Evolutionary conservation across 2,888 invertebrate species (phyloP), one percentile per base, ranked within the genome.

Genomic region (Calameuta idolon): DNA sequence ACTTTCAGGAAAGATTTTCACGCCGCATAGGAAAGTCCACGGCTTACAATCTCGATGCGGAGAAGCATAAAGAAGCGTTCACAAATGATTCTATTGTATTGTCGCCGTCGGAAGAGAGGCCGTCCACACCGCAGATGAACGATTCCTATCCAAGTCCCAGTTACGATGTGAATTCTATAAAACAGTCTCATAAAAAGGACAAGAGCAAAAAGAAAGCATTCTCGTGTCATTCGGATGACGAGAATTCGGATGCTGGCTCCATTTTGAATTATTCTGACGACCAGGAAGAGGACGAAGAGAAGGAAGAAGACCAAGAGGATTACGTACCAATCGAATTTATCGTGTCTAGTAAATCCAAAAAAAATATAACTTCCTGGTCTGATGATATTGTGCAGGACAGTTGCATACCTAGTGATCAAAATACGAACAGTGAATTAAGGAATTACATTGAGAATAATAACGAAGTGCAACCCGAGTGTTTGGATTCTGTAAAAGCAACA

Each of bases 211-310:
- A 79, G 23, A 82, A 82, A 69, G 74, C 79, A 9, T 55, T 37
- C 34, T 33, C 74, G 34, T 80, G 76, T 55, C 77, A 84, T 78
- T 85, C 83, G 1, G 86, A 87, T 34, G 86, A 85, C 35, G 85
- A 87, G 73, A 74, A 83, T 55, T 86, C 85, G 0, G 86, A 89
- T 1, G 82, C 83, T 12, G 85, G 83, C 69, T 89, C 85, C 3
- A 77, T 85, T 34, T 85, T 85, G 76, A 81, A 84, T 75, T 82
- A 83, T 75, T 79, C 81, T 34, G 78, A 69, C 12, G 81, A 81
- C 34, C 31, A 73, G 37, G 40, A 69, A 69, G 35, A 1, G 35
- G 74, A 74, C 0, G 55, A 69, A 34, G 75, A 80, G 35, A 79
- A 80, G 75, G 80, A 81, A 31, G 77, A 78, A 23, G 31, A 81